Evolutionary conservation across 2,113 vertebrate genomes (phyloP).

Genomic region (Cyanocitta stelleri): DNA sequence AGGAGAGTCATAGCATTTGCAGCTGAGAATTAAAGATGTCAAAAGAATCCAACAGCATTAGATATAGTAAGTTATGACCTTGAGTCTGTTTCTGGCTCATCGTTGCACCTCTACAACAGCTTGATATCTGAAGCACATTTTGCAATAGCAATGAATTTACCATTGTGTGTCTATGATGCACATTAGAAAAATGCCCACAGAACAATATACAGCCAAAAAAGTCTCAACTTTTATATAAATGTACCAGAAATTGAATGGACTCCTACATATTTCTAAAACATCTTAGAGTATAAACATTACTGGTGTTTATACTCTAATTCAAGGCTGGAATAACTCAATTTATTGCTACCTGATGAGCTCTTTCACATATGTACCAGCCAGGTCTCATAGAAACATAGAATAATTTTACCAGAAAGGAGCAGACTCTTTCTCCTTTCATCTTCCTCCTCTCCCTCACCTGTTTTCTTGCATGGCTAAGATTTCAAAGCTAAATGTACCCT

Average conservation of each 20-base stretch:
- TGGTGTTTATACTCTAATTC: neutral
- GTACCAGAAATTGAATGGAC: neutral
- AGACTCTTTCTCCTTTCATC: neutral
- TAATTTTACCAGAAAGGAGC: neutral
- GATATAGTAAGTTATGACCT: neutral
- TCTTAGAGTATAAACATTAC: neutral
- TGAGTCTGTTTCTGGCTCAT: neutral
- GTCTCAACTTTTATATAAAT: neutral
- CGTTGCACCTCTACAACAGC: neutral
- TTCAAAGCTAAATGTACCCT: neutral
- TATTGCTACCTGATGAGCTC: neutral
- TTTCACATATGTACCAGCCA: neutral
- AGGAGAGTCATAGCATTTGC: neutral
- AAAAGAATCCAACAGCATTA: neutral
- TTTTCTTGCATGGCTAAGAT: neutral
- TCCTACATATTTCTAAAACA: neutral
- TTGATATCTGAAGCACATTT: neutral
- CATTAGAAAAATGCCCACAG: neutral
- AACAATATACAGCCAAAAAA: accelerated
- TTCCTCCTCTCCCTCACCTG: neutral
- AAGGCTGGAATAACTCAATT: neutral
- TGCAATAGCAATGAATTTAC: neutral
- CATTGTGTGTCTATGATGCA: accelerated
- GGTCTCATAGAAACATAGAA: neutral
- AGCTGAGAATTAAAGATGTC: neutral